Base-by-base conservation (phyloP, 2,888 invertebrate genomes). In the Nezara viridula region DNA sequence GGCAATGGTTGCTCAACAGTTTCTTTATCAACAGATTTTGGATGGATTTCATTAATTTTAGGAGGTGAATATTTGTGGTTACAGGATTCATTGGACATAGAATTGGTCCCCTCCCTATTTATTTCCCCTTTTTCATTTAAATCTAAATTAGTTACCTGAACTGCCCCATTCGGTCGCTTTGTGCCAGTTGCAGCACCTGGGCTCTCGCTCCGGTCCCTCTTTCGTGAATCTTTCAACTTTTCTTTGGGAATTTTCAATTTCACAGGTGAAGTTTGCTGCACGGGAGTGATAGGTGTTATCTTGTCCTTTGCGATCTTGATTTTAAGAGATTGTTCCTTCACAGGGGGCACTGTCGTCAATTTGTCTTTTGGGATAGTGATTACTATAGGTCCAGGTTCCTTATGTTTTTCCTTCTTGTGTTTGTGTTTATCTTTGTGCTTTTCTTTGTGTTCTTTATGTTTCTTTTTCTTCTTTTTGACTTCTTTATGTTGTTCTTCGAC, bases 231-330 rank as follows among this genome's bases (percentile, higher is more conserved):
- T 89, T 91, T 91, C 55, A 91, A 88, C 90, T 91, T 91, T 44
- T 90, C 90, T 87, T 90, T 90, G 9, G 90, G 86, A 87, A 91
- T 91, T 86, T 91, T 91, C 81, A 91, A 49, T 93, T 96, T 97
- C 77, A 97, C 90, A 90, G 91, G 44, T 93, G 93, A 0, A 93
- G 94, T 88, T 92, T 92, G 91, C n/a, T 24, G 40, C 24, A 81
- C 10, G 92, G 92, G 88, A 91, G 92, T 93, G 91, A 93, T 95
- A 86, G 94, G 94, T 27, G 91, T 92, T 91, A 95, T 95, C 88
- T 96, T 94, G 91, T 96, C 96, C 92, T 96, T 96, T 0, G 96
- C 95, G 88, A 97, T 97, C 93, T 97, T 97, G 86, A 97, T 96
- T 92, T 97, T 97, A 86, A 97, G 92, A 0, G 96, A 95, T 1